Conservation (phyloP, 1,140 invertebrate genomes). For the Euwallacea fornicatus region DNA sequence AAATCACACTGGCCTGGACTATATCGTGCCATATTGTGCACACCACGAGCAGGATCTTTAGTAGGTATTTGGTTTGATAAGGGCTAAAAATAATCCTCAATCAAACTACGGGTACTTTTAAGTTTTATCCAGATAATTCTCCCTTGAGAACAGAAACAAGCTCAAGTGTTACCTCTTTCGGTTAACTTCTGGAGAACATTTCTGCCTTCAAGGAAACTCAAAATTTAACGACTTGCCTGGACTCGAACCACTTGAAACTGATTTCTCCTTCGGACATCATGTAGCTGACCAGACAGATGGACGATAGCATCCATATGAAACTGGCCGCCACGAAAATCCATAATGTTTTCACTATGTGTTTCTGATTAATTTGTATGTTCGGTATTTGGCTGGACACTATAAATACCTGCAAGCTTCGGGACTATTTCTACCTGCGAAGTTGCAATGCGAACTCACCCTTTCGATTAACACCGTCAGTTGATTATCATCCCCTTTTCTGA, state of each 20-base stretch:
- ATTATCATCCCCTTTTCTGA: slow-evolving; percentile 82
- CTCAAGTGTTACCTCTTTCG: too few species aligned
- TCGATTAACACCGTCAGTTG: slow-evolving; percentile 89
- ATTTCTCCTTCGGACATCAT: slow-evolving; percentile 66
- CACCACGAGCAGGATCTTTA: slow-evolving; percentile 65
- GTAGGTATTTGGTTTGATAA: slow-evolving; percentile 50
- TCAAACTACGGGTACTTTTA: too few species aligned
- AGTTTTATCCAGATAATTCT: too few species aligned
- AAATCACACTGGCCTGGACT: slow-evolving; percentile 75
- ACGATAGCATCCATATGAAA: slow-evolving; percentile 67
- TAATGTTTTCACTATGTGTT: slow-evolving; percentile 65
- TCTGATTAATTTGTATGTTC: slow-evolving; percentile 65
- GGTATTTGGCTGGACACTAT: slow-evolving; percentile 66
- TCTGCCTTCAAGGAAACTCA: background rate
- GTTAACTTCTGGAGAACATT: background rate
- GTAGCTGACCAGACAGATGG: slow-evolving; percentile 65
- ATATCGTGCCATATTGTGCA: slow-evolving; percentile 76
- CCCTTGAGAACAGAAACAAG: too few species aligned
- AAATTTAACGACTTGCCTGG: slow-evolving; percentile 51
- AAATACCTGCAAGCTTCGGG: slow-evolving; percentile 58
- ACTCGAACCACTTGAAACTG: slow-evolving; percentile 65
- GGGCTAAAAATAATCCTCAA: slow-evolving; percentile 54
- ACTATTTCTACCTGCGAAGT: background rate
- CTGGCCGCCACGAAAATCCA: slow-evolving; percentile 72
- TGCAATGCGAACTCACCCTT: slow-evolving; percentile 60